phyloP scores from a whole-genome alignment of 2,888 invertebrate species.

The Hypomecis punctinalis region DNA sequence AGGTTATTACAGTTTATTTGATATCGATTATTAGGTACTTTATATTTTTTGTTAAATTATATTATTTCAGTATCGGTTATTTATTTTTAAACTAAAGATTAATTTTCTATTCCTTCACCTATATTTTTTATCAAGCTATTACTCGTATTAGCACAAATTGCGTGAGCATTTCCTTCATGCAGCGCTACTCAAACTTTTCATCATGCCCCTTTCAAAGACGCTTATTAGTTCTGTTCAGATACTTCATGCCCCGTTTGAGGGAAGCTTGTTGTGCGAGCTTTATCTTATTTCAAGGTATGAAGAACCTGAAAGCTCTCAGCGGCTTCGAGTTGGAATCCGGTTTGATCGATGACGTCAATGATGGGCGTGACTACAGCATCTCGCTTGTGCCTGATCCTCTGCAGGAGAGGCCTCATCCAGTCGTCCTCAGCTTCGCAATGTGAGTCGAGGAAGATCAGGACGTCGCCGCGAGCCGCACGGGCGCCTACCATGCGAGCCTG shows the following conservation, averaged over 20 bases:
- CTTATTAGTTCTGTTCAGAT: neutral
- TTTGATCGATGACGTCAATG: conserved; percentile 95
- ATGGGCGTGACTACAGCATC: conserved; percentile 95
- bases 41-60: neutral
- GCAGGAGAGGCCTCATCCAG: conserved; percentile 95
- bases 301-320: conserved; percentile 69
- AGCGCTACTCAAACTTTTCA: conserved; percentile 23
- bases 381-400: conserved; percentile 86
- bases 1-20: neutral
- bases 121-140: conserved; percentile 1
- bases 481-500: conserved; percentile 95
- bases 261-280: neutral
- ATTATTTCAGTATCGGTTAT: neutral
- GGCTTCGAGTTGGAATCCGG: conserved; percentile 85
- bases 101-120: neutral
- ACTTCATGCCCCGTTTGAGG: neutral
- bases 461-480: conserved; percentile 91
- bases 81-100: neutral
- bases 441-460: conserved; percentile 95
- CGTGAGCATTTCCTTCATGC: conserved; percentile 7
- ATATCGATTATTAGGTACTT: neutral
- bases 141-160: neutral
- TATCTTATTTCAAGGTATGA: no score
- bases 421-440: conserved; percentile 93
- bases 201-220: neutral